Evolutionary conservation across 2,888 invertebrate species (phyloP).

Genomic region (Tipula vernalis): DNA sequence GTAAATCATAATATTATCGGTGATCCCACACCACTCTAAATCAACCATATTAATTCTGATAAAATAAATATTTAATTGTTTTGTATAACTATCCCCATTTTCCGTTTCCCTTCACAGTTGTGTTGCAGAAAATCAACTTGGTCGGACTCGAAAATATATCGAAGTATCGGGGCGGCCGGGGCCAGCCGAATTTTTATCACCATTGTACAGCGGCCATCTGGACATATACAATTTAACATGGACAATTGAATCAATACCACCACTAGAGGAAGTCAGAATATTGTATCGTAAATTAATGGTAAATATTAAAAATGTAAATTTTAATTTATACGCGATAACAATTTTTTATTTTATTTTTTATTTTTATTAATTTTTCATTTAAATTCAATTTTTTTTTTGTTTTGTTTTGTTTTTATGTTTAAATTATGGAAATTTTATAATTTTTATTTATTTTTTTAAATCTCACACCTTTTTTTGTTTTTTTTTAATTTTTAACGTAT

Average conservation of each 20-base stretch:
- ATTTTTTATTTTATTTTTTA: not conserved
- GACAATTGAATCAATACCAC: slow-evolving; percentile 52
- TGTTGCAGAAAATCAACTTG: slow-evolving; percentile 41
- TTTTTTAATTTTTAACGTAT: not conserved
- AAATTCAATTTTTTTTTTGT: not conserved
- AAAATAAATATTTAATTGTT: too few species aligned
- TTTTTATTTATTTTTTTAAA: slow-evolving; percentile 5
- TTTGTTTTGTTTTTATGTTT: not conserved
- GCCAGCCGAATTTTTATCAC: slow-evolving; percentile 47
- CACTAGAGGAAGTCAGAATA: slow-evolving; percentile 48
- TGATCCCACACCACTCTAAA: too few species aligned
- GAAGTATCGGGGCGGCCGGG: slow-evolving; percentile 52
- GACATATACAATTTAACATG: slow-evolving; percentile 52
- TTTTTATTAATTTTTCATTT: not conserved
- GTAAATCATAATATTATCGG: too few species aligned
- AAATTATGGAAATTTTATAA: not conserved
- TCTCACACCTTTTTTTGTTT: not conserved
- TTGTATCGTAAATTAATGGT: slow-evolving; percentile 49
- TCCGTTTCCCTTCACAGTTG: slow-evolving; percentile 28
- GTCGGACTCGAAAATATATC: slow-evolving; percentile 44
- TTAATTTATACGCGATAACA: not conserved
- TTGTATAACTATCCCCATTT: too few species aligned
- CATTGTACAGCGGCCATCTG: slow-evolving; percentile 44
- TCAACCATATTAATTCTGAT: too few species aligned
- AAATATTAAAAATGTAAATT: slow-evolving; percentile 21